Base-by-base conservation (phyloP, 2,113 vertebrate genomes). In the Calyptommatus sinebrachiatus region DNA sequence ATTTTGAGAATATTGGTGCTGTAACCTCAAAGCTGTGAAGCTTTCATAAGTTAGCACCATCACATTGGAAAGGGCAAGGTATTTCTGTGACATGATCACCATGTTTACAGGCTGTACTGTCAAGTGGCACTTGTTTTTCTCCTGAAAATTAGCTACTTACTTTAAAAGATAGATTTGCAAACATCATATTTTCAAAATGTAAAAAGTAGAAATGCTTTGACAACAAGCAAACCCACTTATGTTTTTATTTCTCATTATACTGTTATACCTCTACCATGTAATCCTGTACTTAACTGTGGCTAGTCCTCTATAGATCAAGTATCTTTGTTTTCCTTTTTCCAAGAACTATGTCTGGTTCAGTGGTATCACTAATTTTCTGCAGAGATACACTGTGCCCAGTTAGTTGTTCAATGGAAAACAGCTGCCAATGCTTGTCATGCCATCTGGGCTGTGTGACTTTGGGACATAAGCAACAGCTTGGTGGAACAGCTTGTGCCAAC, bases 361-460 rank as follows among this genome's bases (percentile, higher is more conserved):
- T 2, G 26, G 0, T 12, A 28, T 73, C 53, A 72, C 24, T 26
- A 22, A 22, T 31, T 78, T 83, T 50, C 62, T 81, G 53, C 71
- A 53, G 28, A 5, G 53, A 80, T 70, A 31, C 57, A 71, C 41
- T 46, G 1, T 63, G 31, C 45, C 67, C 65, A 79, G 62, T 57
- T 76, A 68, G 62, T 74, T 76, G 61, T 79, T 79, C 77, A 71
- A 73, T 18, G 10, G 76, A 82, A 88, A 63, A 86, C 7, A 81
- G 31, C 1, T 85, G 85, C 57, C 62, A 16, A 57, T 14, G 0
- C 2, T 16, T 83, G 18, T 76, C 66, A 71, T 1, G 61, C 1
- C 66, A 84, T 73, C 11, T 24, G 66, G 26, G 66, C 1, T 41
- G 67, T n/a, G 67, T 86, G 76, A 70, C 77, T 81, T 81, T 83